Evolutionary conservation across 2,113 vertebrate species (phyloP).

Genomic region (Hippoglossus stenolepis): DNA sequence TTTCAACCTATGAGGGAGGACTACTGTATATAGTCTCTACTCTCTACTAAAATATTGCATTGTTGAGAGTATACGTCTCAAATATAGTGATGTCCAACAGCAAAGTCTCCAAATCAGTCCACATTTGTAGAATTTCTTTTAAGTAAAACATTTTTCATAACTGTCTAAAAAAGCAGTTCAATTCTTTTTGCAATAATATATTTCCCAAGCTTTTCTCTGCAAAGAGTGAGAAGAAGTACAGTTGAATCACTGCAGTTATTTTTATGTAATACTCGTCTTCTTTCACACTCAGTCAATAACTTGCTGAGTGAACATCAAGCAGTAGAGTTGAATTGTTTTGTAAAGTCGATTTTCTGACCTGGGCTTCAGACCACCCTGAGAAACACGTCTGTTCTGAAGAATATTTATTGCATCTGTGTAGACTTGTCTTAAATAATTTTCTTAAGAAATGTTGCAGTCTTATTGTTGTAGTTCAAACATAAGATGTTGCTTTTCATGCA

Average conservation of each 20-base stretch:
- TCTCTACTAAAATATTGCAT: neutral
- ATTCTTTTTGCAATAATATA: neutral
- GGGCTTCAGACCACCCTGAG: slow-evolving; percentile 27
- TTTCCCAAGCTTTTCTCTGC: too few relatives aligned
- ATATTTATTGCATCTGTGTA: neutral
- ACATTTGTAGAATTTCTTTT: neutral
- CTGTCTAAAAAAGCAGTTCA: neutral
- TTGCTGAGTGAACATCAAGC: neutral
- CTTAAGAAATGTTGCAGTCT: neutral
- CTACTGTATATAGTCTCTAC: neutral
- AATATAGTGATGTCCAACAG: neutral
- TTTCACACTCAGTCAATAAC: neutral
- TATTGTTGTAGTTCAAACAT: slow-evolving; percentile 27
- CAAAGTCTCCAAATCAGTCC: neutral
- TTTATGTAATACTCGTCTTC: neutral
- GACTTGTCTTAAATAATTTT: neutral
- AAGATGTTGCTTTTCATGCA: neutral
- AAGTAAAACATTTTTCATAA: neutral
- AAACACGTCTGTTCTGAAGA: neutral
- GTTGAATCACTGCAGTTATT: neutral
- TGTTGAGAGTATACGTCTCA: neutral
- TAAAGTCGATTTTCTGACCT: slow-evolving; percentile 43
- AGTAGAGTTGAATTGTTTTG: neutral
- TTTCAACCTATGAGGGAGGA: neutral
- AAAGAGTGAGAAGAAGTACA: neutral